Evolutionary conservation across 2,888 invertebrate genomes (phyloP).

Genomic region (Erebia ligea): DNA sequence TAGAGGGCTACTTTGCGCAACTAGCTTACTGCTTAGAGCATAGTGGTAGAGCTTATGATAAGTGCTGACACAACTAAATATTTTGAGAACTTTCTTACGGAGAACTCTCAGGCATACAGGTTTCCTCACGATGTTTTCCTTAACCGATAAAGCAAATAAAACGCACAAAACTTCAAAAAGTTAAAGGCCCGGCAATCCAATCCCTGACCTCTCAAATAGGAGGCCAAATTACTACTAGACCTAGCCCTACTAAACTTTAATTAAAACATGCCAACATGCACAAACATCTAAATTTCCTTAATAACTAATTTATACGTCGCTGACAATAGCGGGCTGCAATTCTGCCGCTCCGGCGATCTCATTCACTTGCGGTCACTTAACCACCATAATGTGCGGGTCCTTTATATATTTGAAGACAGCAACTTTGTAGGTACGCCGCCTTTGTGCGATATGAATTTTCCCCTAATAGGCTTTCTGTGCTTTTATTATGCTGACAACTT

Average conservation of each 20-base stretch:
- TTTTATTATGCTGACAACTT: slow-evolving; percentile 13
- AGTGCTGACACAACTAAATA: too few species aligned
- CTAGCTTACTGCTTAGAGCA: too few species aligned
- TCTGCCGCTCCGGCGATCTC: slow-evolving; percentile 55
- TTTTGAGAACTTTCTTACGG: too few species aligned
- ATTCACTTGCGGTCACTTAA: slow-evolving; percentile 66
- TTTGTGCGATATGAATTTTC: slow-evolving; percentile 47
- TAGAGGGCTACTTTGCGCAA: too few species aligned
- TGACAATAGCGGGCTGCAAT: slow-evolving; percentile 52
- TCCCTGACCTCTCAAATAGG: too few species aligned
- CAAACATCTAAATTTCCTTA: slow-evolving; percentile 45
- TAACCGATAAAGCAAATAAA: too few species aligned
- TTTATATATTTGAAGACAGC: slow-evolving; percentile 60
- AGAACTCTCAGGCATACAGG: too few species aligned
- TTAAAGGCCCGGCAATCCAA: too few species aligned
- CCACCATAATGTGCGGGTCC: slow-evolving; percentile 66
- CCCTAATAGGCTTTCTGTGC: slow-evolving; percentile 20
- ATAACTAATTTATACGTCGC: slow-evolving; percentile 48
- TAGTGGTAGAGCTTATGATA: too few species aligned
- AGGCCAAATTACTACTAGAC: too few species aligned
- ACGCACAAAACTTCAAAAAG: too few species aligned
- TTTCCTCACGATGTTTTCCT: too few species aligned
- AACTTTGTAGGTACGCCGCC: slow-evolving; percentile 53
- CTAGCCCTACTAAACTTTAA: neutral
- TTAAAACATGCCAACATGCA: neutral